Conservation (phyloP, 2,113 vertebrate species). For the Oryzias curvinotus region DNA sequence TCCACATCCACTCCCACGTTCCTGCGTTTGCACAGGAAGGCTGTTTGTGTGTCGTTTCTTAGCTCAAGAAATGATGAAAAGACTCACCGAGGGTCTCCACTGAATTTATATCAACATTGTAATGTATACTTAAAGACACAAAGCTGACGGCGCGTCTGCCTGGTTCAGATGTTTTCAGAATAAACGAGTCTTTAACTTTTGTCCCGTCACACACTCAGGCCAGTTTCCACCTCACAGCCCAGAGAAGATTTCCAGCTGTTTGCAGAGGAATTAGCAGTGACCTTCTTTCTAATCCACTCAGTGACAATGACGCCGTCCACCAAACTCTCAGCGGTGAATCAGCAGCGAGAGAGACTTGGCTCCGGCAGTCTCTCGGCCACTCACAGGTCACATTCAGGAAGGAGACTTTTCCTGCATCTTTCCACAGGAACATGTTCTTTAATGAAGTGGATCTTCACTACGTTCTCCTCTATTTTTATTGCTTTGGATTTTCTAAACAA, state of each 20-base stretch:
- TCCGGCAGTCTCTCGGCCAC: slow-evolving; percentile 12
- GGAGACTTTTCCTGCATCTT: background rate
- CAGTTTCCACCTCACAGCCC: slow-evolving; percentile 10
- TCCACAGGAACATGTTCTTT: background rate
- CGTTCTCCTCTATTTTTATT: no score
- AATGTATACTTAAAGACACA: no score
- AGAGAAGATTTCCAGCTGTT: slow-evolving; percentile 33
- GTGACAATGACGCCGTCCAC: slow-evolving; percentile 37
- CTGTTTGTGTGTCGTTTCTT: no score
- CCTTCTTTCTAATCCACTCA: slow-evolving; percentile 59
- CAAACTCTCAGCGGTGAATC: slow-evolving; percentile 30
- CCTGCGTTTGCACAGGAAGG: no score
- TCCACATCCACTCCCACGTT: no score
- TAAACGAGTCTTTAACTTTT: background rate
- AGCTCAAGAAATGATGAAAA: no score
- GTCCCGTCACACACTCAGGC: slow-evolving; percentile 5
- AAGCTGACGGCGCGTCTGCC: no score
- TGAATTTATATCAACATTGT: no score
- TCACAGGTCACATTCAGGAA: slow-evolving; percentile 5
- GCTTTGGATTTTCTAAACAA: no score
- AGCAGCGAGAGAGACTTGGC: slow-evolving; percentile 19
- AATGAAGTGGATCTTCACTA: no score
- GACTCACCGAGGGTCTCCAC: no score
- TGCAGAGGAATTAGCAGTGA: slow-evolving; percentile 54
- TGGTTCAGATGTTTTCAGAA: background rate